Evolutionary conservation across 2,888 invertebrate genomes (phyloP).

Genomic region (Andrena camellia): DNA sequence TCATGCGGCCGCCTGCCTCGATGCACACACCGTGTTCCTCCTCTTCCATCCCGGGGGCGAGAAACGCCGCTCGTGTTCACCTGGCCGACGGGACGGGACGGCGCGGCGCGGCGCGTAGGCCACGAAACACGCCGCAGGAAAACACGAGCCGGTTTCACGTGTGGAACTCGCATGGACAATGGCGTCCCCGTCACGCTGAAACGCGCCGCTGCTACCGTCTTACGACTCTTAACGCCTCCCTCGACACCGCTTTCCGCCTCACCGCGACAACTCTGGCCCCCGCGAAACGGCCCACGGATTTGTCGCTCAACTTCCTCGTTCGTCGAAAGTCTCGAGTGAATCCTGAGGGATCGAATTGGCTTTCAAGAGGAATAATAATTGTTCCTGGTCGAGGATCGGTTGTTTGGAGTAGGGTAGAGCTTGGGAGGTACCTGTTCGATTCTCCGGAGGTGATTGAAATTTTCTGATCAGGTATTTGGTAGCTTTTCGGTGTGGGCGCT

Average conservation of each 20-base stretch:
- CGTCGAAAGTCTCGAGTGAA: too few relatives aligned
- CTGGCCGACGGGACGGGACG: conserved; percentile 25
- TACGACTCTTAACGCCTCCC: conserved; percentile 61
- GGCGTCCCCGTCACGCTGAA: conserved; percentile 78
- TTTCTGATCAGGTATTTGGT: too few relatives aligned
- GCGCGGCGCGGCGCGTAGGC: conserved; percentile 11
- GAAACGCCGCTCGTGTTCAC: conserved; percentile 45
- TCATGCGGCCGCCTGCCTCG: conserved; percentile 70
- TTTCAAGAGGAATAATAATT: too few relatives aligned
- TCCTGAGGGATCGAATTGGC: too few relatives aligned
- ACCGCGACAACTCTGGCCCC: background rate
- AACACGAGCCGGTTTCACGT: conserved; percentile 63
- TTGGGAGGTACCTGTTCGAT: too few relatives aligned
- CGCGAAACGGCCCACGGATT: background rate
- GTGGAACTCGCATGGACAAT: conserved; percentile 70
- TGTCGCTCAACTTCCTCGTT: too few relatives aligned
- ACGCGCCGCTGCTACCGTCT: conserved; percentile 74
- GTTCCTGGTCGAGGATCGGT: too few relatives aligned
- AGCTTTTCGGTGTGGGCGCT: too few relatives aligned
- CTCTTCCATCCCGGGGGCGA: conserved; percentile 51
- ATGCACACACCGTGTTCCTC: conserved; percentile 28
- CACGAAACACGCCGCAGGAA: conserved; percentile 34
- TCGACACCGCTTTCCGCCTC: conserved; percentile 10
- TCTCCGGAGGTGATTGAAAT: too few relatives aligned
- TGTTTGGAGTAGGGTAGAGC: too few relatives aligned